A percentile compares a stretch with the other conserved stretches of the same genome.
Conservation (phyloP, 2,888 invertebrate genomes). For the Melieria picta region DNA sequence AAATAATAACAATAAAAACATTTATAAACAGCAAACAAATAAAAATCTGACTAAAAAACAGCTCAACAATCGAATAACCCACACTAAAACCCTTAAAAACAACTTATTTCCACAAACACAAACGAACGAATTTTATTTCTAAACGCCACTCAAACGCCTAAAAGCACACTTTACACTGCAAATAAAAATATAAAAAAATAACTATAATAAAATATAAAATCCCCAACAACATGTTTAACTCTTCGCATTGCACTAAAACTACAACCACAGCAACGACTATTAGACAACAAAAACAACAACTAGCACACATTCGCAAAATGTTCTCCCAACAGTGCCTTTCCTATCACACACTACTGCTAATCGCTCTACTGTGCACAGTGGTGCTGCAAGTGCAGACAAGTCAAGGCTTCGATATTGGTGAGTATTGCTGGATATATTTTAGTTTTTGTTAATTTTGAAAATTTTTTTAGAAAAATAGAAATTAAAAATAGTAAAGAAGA, state of each 20-base stretch:
- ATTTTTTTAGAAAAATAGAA: neutral
- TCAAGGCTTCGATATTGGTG: slow-evolving; percentile 60
- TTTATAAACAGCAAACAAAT: slow-evolving; percentile 6
- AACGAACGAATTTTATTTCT: neutral
- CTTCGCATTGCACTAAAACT: slow-evolving; percentile 17
- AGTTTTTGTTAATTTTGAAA: neutral
- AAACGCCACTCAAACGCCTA: slow-evolving; percentile 13
- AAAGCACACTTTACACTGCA: neutral
- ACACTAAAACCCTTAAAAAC: no score
- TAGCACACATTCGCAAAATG: slow-evolving; percentile 45
- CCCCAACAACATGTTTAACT: slow-evolving; percentile 37
- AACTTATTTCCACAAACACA: slow-evolving; percentile 2
- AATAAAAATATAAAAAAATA: slow-evolving; percentile 22
- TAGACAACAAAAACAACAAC: neutral
- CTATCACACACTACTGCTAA: slow-evolving; percentile 46
- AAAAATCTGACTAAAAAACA: slow-evolving; percentile 12
- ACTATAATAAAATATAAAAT: slow-evolving; percentile 40
- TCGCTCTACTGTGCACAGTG: slow-evolving; percentile 54
- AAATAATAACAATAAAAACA: neutral
- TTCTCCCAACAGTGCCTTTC: slow-evolving; percentile 64
- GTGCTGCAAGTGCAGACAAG: slow-evolving; percentile 51
- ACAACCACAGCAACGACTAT: slow-evolving; percentile 16
- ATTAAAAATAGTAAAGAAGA: neutral
- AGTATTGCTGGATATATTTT: slow-evolving; percentile 42
- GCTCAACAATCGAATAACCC: neutral